Evolutionary conservation across 2,113 vertebrate species (phyloP).

Genomic region (Megalops atlanticus): DNA sequence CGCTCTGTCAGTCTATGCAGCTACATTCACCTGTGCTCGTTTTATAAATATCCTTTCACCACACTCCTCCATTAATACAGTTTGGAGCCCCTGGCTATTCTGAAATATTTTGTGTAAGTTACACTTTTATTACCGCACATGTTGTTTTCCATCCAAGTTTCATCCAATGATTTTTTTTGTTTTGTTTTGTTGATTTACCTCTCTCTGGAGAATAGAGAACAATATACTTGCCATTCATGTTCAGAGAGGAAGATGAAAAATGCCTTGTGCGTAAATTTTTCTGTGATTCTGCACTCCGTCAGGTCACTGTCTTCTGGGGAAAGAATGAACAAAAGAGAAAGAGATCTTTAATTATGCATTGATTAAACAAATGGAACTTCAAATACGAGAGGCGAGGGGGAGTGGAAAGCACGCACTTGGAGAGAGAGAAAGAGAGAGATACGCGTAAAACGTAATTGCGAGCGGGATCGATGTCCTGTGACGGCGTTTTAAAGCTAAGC

Average conservation of each 20-base stretch:
- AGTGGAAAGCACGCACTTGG: too few relatives aligned
- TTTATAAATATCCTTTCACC: too few relatives aligned
- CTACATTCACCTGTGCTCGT: too few relatives aligned
- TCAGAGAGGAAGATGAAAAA: constrained; percentile 9
- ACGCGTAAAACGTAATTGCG: background rate
- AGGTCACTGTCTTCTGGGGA: background rate
- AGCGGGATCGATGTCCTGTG: background rate
- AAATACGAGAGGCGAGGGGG: background rate
- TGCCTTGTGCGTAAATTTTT: background rate
- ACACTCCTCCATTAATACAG: too few relatives aligned
- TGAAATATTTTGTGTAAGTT: background rate
- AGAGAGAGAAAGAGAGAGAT: background rate
- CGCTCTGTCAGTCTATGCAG: background rate
- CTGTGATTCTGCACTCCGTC: background rate
- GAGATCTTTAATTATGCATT: constrained; percentile 13
- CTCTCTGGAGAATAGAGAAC: background rate
- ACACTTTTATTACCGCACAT: background rate
- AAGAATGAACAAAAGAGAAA: constrained; percentile 9
- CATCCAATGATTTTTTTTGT: background rate
- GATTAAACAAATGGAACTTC: constrained; percentile 15
- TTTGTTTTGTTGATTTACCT: background rate
- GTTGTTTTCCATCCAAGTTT: background rate
- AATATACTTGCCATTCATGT: constrained; percentile 3
- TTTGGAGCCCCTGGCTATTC: too few relatives aligned
- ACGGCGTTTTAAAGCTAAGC: background rate